Percentiles rank a stretch among this genome's conserved stretches.
Evolutionary conservation across 1,140 invertebrate species (phyloP).

Genomic region (Drosophila sp.): DNA sequence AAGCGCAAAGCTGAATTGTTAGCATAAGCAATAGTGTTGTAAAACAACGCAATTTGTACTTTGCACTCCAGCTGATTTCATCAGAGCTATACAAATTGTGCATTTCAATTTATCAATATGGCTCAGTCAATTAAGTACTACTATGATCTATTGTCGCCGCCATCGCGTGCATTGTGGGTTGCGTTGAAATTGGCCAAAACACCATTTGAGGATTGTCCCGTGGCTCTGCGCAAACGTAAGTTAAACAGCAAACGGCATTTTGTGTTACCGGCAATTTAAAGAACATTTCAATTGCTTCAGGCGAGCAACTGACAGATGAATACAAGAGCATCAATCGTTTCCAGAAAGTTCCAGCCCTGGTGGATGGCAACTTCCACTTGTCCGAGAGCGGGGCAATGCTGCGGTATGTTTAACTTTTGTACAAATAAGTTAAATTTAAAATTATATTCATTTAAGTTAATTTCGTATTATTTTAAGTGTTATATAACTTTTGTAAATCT

Average conservation of each 20-base stretch:
- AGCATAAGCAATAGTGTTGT: slow-evolving; percentile 36
- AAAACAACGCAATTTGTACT: slow-evolving; percentile 26
- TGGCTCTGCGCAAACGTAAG: slow-evolving; percentile 87
- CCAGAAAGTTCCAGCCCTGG: slow-evolving; percentile 90
- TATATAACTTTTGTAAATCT: no score
- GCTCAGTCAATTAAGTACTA: slow-evolving; percentile 87
- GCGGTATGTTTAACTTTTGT: slow-evolving; percentile 65
- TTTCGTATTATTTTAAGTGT: background rate
- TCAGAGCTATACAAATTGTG: background rate
- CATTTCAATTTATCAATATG: slow-evolving; percentile 51
- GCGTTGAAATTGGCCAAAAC: slow-evolving; percentile 88
- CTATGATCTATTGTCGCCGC: slow-evolving; percentile 91
- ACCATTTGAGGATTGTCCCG: slow-evolving; percentile 86
- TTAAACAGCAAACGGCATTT: background rate
- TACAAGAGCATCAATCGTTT: slow-evolving; percentile 91
- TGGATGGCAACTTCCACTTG: slow-evolving; percentile 91
- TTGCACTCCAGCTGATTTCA: slow-evolving; percentile 45
- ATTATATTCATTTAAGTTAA: no score
- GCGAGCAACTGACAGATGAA: slow-evolving; percentile 89
- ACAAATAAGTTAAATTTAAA: no score
- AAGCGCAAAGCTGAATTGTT: no score
- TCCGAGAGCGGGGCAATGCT: slow-evolving; percentile 90
- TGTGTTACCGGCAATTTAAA: background rate
- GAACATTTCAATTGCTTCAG: slow-evolving; percentile 78
- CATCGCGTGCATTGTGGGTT: slow-evolving; percentile 89